A percentile compares a stretch with the other conserved stretches of the same genome.
Evolutionary conservation across 2,797 vertebrate species (phyloP).

Genomic region (Luscinia megarhynchos): DNA sequence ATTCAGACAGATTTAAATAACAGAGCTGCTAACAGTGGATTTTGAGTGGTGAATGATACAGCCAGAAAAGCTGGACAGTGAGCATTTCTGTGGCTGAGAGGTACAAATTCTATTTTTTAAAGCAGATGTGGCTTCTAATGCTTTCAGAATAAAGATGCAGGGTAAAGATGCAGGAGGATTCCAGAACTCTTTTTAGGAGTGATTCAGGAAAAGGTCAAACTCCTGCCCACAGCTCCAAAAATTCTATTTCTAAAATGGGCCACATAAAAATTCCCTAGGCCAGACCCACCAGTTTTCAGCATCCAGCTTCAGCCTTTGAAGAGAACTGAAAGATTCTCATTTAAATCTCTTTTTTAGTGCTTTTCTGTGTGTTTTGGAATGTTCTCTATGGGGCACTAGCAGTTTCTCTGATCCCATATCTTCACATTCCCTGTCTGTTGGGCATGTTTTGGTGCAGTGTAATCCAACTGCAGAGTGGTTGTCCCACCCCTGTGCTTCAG

Average conservation of each 20-base stretch:
- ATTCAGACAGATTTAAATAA: slow-evolving; percentile 7
- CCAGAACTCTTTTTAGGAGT: background rate
- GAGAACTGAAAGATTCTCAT: background rate
- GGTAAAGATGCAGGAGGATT: background rate
- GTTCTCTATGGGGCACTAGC: background rate
- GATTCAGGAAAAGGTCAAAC: background rate
- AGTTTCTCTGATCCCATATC: background rate
- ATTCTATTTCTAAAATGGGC: background rate
- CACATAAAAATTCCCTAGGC: background rate
- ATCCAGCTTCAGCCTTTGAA: background rate
- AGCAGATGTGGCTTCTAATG: fast-evolving
- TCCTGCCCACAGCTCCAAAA: background rate
- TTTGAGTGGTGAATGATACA: background rate
- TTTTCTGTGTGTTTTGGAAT: background rate
- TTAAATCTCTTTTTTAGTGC: background rate
- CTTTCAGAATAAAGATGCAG: background rate
- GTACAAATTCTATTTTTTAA: background rate
- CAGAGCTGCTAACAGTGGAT: background rate
- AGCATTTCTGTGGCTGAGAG: background rate
- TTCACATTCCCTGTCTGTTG: background rate
- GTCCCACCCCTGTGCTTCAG: background rate
- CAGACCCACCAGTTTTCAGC: background rate
- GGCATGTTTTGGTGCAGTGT: background rate
- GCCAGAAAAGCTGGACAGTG: background rate
- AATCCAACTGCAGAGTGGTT: background rate